Base-by-base conservation (phyloP, 2,888 invertebrate genomes). In the Yponomeuta cagnagella region DNA sequence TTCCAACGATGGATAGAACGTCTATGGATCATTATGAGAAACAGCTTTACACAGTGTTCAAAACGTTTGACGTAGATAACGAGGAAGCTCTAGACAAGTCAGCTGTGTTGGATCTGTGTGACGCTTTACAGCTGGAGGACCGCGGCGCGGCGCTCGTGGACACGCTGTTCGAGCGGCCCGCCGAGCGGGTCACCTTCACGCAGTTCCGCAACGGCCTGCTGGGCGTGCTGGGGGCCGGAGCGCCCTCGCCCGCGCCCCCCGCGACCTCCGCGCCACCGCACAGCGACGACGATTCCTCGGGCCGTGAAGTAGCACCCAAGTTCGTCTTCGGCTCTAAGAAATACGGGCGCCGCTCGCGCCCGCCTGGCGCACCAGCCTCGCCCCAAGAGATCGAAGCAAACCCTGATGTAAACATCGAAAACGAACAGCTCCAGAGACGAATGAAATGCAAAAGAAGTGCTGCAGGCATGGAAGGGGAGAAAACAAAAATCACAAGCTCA, bases 161-260 rank as follows among this genome's bases (percentile, higher is more conserved):
- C 74, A 90, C 93, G 74, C 88, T 96, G 72, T 90, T 95, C 72
- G 90, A 89, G 73, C 87, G 87, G 63, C 88, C 90, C 72, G 77
- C 87, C 63, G 93, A 93, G 68, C 83, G 90, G 33, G 87, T 89
- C 75, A 94, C 96, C 72, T 97, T 97, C 87, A 87, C 93, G 37
- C 94, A 95, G 82, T 97, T 97, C 81, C 95, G 96, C 79, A 95
- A 96, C 84, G 96, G 95, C 9, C 89, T 97, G 73, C 88, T 97
- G 48, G 92, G 94, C 73, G 93, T 96, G 76, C 92, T 96, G 72
- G 96, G 94, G 73, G 79, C 81, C 64, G 85, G 87, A 68, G 76
- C 83, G 9, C 74, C 76, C 70, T 73, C 75, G 70, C 76, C 77
- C 71, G 76, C 73, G 70, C 74, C 75, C 66, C 72, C 75, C 75